Evolutionary conservation across 1,140 invertebrate species (phyloP), one percentile per base, ranked within the genome.

Genomic region (Mycetomoellerius zeteki): DNA sequence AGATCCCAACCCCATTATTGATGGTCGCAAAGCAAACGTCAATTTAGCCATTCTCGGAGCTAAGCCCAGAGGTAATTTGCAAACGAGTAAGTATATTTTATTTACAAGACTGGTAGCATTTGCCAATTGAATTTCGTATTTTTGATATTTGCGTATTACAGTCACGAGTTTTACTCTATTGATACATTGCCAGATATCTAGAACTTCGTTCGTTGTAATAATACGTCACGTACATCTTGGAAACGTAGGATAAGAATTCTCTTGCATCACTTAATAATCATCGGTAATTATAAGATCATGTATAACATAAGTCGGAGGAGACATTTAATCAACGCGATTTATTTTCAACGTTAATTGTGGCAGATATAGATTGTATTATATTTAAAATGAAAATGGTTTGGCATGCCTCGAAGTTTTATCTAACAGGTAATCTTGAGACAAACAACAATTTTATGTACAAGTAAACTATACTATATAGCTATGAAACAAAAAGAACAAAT

Each of bases 1-100:
- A 96, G 99, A 99, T 93, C 98, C 99, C 16, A 99, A 99, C 96
- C 99, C 99, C 27, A 99, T 99, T 95, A 99, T 99, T 93, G 99
- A 99, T 95, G 99, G 99, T 62, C 97, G 99, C 91, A 99, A 99
- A 96, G 99, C 99, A 37, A 99, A 99, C 96, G 99, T 99, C 37
- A 99, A 99, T 96, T 96, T 99, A 91, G 99, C 99, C 54, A 99
- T 99, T 94, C 96, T 99, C 82, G 99, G 99, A 92, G 99, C 99
- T 37, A 99, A 99, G 95, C 99, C 99, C 65, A 96, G 99, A 95
- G 98, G 97, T 92, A 98, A 98, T 95, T 96, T 98, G 86, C 97
- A 97, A 95, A 96, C 97, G 94, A 97, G 97, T 98, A 95, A 97
- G 96, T 96, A 86, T 27, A 30, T 24, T 24, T 47, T 43, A 54